Evolutionary conservation across 2,888 invertebrate genomes (phyloP), one percentile per base, ranked within the genome.

Genomic region (Ptychoptera albimana): DNA sequence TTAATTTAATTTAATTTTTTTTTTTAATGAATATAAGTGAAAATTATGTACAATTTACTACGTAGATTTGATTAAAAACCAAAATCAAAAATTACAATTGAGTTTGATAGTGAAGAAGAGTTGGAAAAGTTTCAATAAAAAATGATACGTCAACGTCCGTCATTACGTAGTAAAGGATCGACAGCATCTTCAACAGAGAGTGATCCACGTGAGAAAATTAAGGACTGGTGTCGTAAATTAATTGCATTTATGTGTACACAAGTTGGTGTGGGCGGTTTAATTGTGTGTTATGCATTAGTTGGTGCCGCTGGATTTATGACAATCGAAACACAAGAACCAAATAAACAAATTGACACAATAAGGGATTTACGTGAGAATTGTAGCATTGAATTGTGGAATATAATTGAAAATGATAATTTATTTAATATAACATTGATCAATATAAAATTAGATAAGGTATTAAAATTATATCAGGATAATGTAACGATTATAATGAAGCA

Each of bases 211-310:
- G 83, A 83, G 57, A 81, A 79, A 57, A 74, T 88, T 45, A 86
- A 85, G 63, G 82, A 86, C 57, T 89, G 86, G 60, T 82, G 83
- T 55, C 73, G 89, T 37, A 87, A 87, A 63, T 73, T 87, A 53
- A 77, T 86, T 45, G 86, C 87, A 8, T 89, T 89, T 58, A 89
- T 89, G 88, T 89, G 86, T 67, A 89, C 89, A 8, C 88, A 88
- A 72, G 82, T 84, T 56, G 89, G 89, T 52, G 88, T 89, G 32
- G 89, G 88, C 45, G 88, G 84, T 8, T 68, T 89, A 13, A 83
- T 89, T 39, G 85, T 89, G 2, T 79, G 86, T 50, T 89, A 89
- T 60, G 84, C 89, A 29, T 78, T 89, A 45, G 75, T 87, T 30
- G 89, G 89, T 0, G 88, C 89, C 0, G 75, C 82, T 13, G 76